Percentiles rank a stretch among this genome's conserved stretches.
Conservation (phyloP, 2,888 invertebrate species). For the Leptinotarsa juncta region DNA sequence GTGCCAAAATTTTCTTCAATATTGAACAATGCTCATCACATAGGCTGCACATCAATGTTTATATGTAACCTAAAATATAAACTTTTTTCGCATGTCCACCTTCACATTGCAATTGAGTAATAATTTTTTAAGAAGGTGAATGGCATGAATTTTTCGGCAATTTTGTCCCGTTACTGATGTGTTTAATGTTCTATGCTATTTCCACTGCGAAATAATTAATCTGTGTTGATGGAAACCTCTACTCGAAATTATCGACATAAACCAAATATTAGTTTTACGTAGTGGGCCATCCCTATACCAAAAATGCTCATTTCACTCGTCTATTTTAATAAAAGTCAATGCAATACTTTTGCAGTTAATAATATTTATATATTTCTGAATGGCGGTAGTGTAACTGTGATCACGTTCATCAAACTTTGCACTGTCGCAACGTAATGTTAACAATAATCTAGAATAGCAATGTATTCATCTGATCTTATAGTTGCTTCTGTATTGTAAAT, state of each 20-base stretch:
- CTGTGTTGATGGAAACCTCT: not conserved
- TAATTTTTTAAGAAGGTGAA: too few relatives aligned
- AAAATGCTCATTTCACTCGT: slow-evolving; percentile 60
- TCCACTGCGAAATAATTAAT: too few relatives aligned
- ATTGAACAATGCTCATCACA: slow-evolving; percentile 41
- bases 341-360: slow-evolving; percentile 51
- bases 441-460: slow-evolving; percentile 47
- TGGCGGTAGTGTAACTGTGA: slow-evolving; percentile 61
- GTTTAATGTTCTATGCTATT: too few relatives aligned
- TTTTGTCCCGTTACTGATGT: too few relatives aligned
- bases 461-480: not conserved
- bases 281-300: slow-evolving; percentile 38
- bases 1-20: slow-evolving; percentile 52
- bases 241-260: not conserved
- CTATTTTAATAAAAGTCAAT: slow-evolving; percentile 45
- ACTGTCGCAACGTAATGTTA: slow-evolving; percentile 53
- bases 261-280: slow-evolving; percentile 29
- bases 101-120: not conserved
- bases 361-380: slow-evolving; percentile 47
- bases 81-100: slow-evolving; percentile 9
- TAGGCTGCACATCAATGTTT: slow-evolving; percentile 40
- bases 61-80: slow-evolving; percentile 26
- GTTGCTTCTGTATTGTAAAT: not conserved
- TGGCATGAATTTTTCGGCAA: too few relatives aligned
- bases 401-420: slow-evolving; percentile 58